These are phyloP conservation scores for Meghimatium bilineatum DNA, from an alignment of 2,888 invertebrate genomes.

Conservation along the genomic window DNA sequence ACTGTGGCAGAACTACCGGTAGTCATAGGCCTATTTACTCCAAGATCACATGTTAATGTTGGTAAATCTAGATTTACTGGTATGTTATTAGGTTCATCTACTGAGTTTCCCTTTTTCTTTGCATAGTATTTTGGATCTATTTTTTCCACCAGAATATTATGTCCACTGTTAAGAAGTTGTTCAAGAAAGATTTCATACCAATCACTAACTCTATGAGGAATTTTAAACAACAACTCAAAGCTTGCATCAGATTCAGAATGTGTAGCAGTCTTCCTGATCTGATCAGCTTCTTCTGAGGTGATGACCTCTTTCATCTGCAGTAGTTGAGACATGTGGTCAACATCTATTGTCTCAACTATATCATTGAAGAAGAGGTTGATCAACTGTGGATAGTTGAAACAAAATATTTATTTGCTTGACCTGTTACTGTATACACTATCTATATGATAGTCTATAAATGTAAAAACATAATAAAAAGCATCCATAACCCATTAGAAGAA, in stretches of 20 bases:
- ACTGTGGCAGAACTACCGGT: background rate
- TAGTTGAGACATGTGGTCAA: background rate
- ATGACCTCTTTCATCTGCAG: slow-evolving; percentile 21
- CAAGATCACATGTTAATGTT: background rate
- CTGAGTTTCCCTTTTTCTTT: background rate
- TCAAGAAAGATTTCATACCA: slow-evolving; percentile 7
- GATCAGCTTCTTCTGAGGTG: background rate
- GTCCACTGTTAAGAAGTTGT: background rate
- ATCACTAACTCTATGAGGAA: background rate
- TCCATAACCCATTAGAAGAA: no score
- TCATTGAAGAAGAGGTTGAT: slow-evolving; percentile 8
- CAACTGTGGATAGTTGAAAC: slow-evolving; percentile 3
- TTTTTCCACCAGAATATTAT: slow-evolving; percentile 5
- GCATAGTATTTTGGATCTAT: slow-evolving; percentile 13
- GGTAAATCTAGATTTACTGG: background rate
- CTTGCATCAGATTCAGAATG: background rate
- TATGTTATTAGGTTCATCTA: background rate
- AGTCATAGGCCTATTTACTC: background rate
- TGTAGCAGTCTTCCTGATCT: slow-evolving; percentile 7
- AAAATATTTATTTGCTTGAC: background rate
- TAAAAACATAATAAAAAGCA: no score
- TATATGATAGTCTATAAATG: no score
- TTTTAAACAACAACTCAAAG: background rate
- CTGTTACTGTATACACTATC: no score
- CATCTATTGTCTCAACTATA: background rate